Percentiles rank a stretch among this genome's conserved stretches.
phyloP scores from a whole-genome alignment of 1,140 invertebrate species.

The Apis cerana region DNA sequence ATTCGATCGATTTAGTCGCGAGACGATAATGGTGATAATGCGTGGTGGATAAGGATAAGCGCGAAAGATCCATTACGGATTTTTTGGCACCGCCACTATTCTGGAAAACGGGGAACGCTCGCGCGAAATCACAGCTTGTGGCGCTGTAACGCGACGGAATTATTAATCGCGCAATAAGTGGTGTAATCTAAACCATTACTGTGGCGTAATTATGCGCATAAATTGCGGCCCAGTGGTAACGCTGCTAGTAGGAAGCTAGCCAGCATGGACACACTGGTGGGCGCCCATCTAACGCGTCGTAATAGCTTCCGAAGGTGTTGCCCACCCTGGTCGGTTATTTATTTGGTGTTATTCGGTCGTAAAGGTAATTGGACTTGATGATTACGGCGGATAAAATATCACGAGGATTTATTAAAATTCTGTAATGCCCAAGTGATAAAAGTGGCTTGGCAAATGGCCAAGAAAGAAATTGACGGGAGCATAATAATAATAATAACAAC shows the following conservation, averaged over 20 bases:
- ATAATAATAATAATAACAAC: too few species aligned
- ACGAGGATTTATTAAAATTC: neutral
- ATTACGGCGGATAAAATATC: neutral
- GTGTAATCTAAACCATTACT: conserved; percentile 41
- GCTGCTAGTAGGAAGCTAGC: neutral
- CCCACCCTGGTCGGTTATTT: conserved; percentile 11
- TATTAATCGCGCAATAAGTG: conserved; percentile 48
- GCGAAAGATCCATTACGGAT: neutral
- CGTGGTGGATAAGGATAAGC: too few species aligned
- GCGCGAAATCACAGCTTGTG: conserved; percentile 7
- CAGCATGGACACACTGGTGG: neutral
- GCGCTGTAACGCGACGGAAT: conserved; percentile 15
- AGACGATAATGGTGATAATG: too few species aligned
- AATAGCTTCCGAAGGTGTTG: conserved; percentile 33
- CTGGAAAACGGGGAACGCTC: neutral
- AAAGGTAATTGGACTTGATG: conserved; percentile 18
- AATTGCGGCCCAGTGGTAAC: conserved; percentile 23
- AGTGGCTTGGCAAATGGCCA: neutral
- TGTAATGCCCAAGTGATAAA: neutral
- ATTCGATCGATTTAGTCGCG: too few species aligned
- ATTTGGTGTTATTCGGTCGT: conserved; percentile 36
- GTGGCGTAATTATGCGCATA: conserved; percentile 43
- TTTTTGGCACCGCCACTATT: neutral
- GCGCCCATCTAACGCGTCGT: neutral
- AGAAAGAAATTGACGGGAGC: too few species aligned